A percentile compares a stretch with the other conserved stretches of the same genome.
Conservation (phyloP, 2,888 invertebrate genomes). For the Cephus sareptanus region DNA sequence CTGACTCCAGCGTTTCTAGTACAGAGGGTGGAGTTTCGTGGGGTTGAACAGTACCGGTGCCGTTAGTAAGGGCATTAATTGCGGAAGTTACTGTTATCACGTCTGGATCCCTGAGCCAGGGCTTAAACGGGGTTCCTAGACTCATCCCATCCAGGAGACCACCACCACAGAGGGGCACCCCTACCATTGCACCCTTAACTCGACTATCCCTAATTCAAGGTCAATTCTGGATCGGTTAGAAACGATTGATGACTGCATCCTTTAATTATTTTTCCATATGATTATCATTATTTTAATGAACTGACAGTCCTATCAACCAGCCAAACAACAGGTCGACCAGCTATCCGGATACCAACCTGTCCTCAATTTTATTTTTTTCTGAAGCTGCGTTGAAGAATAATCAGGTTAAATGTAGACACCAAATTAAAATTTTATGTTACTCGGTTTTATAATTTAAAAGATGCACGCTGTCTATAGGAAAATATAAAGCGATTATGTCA, state of each 20-base stretch:
- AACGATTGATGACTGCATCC: neutral
- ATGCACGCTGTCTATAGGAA: too few species aligned
- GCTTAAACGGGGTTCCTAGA: neutral
- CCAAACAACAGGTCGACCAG: neutral
- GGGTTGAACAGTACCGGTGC: neutral
- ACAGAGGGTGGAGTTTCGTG: neutral
- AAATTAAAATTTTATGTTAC: too few species aligned
- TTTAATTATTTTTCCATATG: neutral
- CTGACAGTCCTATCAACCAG: too few species aligned
- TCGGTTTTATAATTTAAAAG: too few species aligned
- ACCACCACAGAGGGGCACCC: neutral
- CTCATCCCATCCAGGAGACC: neutral
- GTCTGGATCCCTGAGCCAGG: neutral
- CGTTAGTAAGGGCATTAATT: neutral
- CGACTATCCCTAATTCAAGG: neutral
- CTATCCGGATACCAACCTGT: neutral
- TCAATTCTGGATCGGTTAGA: neutral
- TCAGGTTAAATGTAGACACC: too few species aligned
- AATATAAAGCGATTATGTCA: too few species aligned
- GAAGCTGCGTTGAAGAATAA: too few species aligned
- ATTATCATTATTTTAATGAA: neutral
- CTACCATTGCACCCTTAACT: neutral
- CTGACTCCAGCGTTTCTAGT: neutral
- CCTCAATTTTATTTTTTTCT: too few species aligned
- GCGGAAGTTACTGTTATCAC: neutral